These are phyloP conservation scores for Whitmania pigra DNA, from an alignment of 1,140 invertebrate genomes.

Conservation along the genomic window DNA sequence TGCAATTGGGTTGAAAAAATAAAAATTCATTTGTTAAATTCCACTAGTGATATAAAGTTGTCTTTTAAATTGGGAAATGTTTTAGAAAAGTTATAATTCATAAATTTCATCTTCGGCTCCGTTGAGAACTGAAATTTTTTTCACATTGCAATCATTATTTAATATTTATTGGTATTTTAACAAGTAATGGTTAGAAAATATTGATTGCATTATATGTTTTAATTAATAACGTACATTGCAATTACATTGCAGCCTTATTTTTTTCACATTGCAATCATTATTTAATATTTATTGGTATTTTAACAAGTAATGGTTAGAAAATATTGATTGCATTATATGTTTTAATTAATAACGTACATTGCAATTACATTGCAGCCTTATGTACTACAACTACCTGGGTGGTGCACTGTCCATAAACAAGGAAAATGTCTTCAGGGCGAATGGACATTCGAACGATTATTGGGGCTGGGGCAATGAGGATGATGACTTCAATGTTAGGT, in stretches of 20 bases:
- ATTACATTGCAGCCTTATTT: neutral
- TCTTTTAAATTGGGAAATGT: too few species aligned
- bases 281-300: neutral
- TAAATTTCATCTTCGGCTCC: too few species aligned
- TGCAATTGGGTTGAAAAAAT: too few species aligned
- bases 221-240: neutral
- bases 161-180: too few species aligned
- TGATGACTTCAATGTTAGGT: conserved; percentile 40
- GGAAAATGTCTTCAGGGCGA: conserved; percentile 59
- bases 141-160: too few species aligned
- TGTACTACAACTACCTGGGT: conserved; percentile 39
- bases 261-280: too few species aligned
- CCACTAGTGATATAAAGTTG: too few species aligned
- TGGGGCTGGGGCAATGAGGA: conserved; percentile 60
- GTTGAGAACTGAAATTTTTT: too few species aligned
- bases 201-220: neutral
- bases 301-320: neutral
- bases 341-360: neutral
- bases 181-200: neutral
- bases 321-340: neutral
- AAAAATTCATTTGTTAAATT: too few species aligned
- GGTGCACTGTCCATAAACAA: conserved; percentile 37
- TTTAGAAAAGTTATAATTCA: too few species aligned
- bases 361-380: conserved; percentile 30
- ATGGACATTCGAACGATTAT: conserved; percentile 83